Evolutionary conservation across 37 sponge, comb jelly and placozoan species (phyloP).

Genomic region (Mnemiopsis leidyi): DNA sequence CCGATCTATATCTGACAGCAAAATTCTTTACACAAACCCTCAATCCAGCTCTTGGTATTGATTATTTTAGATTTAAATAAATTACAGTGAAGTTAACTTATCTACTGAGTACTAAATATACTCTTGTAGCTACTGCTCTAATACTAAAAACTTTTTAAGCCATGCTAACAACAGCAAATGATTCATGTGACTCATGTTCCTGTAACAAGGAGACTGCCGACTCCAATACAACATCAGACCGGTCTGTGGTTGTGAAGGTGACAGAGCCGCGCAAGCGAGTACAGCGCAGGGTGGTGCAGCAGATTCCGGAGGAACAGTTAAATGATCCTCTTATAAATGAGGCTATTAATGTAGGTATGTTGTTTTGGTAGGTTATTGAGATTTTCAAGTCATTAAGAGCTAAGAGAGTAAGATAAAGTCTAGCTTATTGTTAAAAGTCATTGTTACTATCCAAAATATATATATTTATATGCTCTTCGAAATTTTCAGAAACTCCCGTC

Average conservation of each 20-base stretch:
- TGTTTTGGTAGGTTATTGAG: too few species aligned
- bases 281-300: slow-evolving; percentile 69
- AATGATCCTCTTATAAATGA: slow-evolving; percentile 72
- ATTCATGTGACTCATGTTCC: not conserved
- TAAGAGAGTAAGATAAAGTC: too few species aligned
- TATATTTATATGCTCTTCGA: not conserved
- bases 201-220: not conserved
- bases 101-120: too few species aligned
- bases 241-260: slow-evolving; percentile 34
- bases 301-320: slow-evolving; percentile 76
- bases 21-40: too few species aligned
- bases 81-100: too few species aligned
- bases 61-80: too few species aligned
- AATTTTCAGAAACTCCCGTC: slow-evolving; percentile 72
- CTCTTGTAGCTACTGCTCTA: too few species aligned
- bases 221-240: not conserved
- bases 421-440: not conserved
- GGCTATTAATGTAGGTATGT: slow-evolving; percentile 68
- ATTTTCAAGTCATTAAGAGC: too few species aligned
- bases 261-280: not conserved
- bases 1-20: too few species aligned
- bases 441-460: not conserved
- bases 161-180: not conserved
- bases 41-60: too few species aligned
- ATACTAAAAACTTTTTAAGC: not conserved